These are phyloP conservation scores for Drosophila peninsularis DNA, from an alignment of 2,888 invertebrate genomes.

Conservation along the genomic window DNA sequence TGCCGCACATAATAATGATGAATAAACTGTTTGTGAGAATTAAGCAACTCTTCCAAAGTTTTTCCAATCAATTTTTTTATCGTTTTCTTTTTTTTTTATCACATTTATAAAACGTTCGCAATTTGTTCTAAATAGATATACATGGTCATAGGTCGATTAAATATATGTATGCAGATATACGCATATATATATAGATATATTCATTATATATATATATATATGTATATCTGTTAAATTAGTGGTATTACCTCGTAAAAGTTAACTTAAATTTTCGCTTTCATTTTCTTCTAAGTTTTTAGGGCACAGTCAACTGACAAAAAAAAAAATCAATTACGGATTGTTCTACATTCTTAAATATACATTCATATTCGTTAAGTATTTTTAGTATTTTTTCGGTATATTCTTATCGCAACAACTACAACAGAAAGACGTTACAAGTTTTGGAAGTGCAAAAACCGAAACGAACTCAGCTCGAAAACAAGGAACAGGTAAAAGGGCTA, in stretches of 20 bases:
- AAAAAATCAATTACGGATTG: conserved; percentile 45
- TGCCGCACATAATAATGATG: conserved; percentile 1
- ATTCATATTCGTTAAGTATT: conserved; percentile 8
- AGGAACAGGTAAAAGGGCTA: not conserved
- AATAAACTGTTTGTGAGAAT: conserved; percentile 8
- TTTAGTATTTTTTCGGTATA: conserved; percentile 7
- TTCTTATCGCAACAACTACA: conserved; percentile 61
- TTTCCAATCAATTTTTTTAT: conserved; percentile 51
- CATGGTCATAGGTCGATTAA: conserved; percentile 51
- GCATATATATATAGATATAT: conserved; percentile 39
- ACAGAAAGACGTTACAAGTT: conserved; percentile 37
- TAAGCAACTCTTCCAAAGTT: conserved; percentile 17
- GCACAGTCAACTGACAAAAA: conserved; percentile 55
- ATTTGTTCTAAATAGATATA: conserved; percentile 58
- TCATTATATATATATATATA: conserved; percentile 27
- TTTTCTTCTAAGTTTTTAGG: conserved; percentile 32
- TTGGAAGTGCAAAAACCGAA: conserved; percentile 31
- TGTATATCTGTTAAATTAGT: conserved; percentile 39
- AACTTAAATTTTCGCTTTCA: conserved; percentile 54
- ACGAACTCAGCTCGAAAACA: conserved; percentile 42
- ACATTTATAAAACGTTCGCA: conserved; percentile 65
- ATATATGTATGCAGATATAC: conserved; percentile 37
- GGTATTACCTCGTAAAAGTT: conserved; percentile 44
- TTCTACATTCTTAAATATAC: conserved; percentile 38
- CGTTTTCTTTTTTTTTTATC: conserved; percentile 49